A percentile compares a stretch with the other conserved stretches of the same genome.
phyloP scores from a whole-genome alignment of 2,888 invertebrate species.

The Heliconius erato region DNA sequence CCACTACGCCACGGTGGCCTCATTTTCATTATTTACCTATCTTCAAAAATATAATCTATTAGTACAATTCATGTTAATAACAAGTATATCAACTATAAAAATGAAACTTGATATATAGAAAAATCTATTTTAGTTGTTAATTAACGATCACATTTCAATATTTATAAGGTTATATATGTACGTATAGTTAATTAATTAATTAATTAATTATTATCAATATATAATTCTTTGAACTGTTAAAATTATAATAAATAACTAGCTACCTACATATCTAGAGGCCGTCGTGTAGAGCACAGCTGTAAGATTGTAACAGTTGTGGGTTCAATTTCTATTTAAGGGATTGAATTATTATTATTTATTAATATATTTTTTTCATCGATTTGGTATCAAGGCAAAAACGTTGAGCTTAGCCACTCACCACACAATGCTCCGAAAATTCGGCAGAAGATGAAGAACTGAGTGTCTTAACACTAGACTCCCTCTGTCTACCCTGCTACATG shows the following conservation, averaged over 20 bases:
- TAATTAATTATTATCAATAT: constrained; percentile 1
- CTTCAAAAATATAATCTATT: neutral
- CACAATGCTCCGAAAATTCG: no score
- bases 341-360: no score
- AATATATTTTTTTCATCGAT: no score
- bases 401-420: no score
- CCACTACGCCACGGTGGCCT: neutral
- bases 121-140: constrained; percentile 10
- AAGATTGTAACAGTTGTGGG: no score
- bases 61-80: neutral
- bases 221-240: constrained; percentile 19
- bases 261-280: no score
- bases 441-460: no score
- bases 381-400: no score
- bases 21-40: neutral
- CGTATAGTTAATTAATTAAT: constrained; percentile 18
- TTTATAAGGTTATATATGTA: constrained; percentile 14
- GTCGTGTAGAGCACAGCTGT: no score
- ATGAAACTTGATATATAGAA: constrained; percentile 3
- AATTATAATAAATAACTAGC: constrained; percentile 18
- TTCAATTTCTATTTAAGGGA: no score
- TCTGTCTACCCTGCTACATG: no score
- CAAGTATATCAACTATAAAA: constrained; percentile 1
- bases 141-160: constrained; percentile 14
- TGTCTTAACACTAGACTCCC: no score